phyloP scores from a whole-genome alignment of 2,797 vertebrate genomes.

The Rhinoraja longicauda region DNA sequence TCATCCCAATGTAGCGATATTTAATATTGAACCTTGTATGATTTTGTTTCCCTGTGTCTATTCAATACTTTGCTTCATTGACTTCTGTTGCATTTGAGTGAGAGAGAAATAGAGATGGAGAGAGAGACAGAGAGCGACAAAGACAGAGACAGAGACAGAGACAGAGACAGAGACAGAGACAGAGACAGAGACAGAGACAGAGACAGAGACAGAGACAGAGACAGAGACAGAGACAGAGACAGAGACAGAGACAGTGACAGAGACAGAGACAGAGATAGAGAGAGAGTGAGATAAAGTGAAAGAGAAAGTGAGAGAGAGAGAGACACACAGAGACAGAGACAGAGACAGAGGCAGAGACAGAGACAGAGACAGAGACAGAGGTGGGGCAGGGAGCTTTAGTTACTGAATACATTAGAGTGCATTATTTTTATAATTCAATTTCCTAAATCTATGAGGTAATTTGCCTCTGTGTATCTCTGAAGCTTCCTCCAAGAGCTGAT shows the following conservation, averaged over 20 bases:
- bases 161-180: too few species aligned
- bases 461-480: neutral
- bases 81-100: neutral
- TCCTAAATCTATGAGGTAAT: neutral
- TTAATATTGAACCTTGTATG: neutral
- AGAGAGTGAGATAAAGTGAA: neutral
- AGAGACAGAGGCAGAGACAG: neutral
- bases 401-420: neutral
- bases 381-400: neutral
- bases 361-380: neutral
- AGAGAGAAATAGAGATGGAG: neutral
- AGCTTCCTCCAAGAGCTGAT: neutral
- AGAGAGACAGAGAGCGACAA: too few species aligned
- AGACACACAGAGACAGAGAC: neutral
- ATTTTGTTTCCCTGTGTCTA: neutral
- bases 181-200: neutral
- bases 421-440: neutral
- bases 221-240: neutral
- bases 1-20: neutral
- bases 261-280: neutral
- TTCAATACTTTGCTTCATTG: neutral
- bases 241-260: neutral
- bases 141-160: too few species aligned
- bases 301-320: neutral
- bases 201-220: neutral